Percentiles rank a stretch among this genome's conserved stretches.
Conservation (phyloP, 30 jellyfish, hydroid and myxozoan species). For the Hydractinia symbiolongicarpus region DNA sequence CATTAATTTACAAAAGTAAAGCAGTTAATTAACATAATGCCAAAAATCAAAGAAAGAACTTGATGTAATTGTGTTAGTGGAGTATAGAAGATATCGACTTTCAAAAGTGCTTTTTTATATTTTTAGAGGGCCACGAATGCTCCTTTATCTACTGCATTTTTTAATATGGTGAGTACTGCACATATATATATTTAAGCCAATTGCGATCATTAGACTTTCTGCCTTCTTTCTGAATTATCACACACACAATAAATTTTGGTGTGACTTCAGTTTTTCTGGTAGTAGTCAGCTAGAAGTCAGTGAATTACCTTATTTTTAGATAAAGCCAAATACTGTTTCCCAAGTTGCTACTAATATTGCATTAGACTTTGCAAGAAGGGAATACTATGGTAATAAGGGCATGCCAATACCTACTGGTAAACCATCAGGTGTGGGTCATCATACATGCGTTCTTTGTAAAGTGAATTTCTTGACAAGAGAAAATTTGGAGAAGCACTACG, state of each 20-base stretch:
- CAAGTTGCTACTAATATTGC: not conserved
- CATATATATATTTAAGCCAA: not conserved
- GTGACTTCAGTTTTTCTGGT: no score
- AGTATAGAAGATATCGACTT: not conserved
- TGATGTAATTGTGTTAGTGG: no score
- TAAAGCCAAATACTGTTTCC: not conserved
- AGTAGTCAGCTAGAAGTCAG: no score
- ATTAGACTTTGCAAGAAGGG: conserved; percentile 30
- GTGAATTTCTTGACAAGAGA: conserved; percentile 20
- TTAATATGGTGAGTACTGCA: not conserved
- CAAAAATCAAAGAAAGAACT: no score
- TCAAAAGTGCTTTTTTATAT: not conserved
- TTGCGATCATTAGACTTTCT: no score
- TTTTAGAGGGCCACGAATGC: not conserved
- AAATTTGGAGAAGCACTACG: conserved; percentile 2
- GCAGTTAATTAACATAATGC: no score
- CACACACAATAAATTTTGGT: no score
- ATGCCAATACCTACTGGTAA: conserved; percentile 3
- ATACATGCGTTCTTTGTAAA: conserved; percentile 22
- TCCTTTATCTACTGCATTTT: not conserved
- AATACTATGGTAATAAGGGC: conserved; percentile 16
- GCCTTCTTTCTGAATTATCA: no score
- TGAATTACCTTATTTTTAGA: not conserved
- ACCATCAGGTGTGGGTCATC: conserved; percentile 36
- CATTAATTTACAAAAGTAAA: no score